Base-by-base conservation (phyloP, 2,888 invertebrate species). In the Ethmia dodecea region DNA sequence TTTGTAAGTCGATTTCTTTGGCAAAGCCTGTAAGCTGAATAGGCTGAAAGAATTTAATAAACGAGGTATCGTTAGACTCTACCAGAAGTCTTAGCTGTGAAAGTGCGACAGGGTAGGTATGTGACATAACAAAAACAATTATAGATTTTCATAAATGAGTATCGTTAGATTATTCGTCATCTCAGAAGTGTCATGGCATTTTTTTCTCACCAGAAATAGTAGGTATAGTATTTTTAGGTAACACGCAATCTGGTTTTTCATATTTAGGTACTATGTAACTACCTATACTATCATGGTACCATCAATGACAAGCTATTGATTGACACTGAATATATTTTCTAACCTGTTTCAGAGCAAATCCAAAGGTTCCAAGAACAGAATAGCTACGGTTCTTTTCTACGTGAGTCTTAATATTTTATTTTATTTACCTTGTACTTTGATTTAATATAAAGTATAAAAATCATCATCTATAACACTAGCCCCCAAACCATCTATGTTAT, bases 321-420 rank as follows among this genome's bases (percentile, higher is more conserved):
- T 20, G 20, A 2, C 1, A 20, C 1, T 9, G 20, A 20, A 1
- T 8, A 20, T 20, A 9, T 20, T 20, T 22, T 22, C 8, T n/a
- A 3, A 22, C 3, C 9, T n/a, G 22, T 9, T 26, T 26, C 11
- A 8, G 4, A 26, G n/a, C 6, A 11, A 26, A 6, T 26, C 11
- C 26, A 26, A 11, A 11, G 11, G n/a, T 12, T 4, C 6, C 6
- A 25, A 5, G 3, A 99, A 99, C 80, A 90, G 99, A 58, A 98
- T 99, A 59, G 98, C 99, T 9, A 99, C 99, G 0, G 94, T 97
- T 46, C 83, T 99, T 25, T 97, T 96, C 75, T 98, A 98, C 76
- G 97, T 98, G 88, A 94, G 95, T 92, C 57, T 39, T 35, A 6
- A 6, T 1, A 3, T 30, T 6, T 28, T 28, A 8, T 9, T n/a